Conservation (phyloP, 2,113 vertebrate genomes). For the Entomyzon cyanotis region DNA sequence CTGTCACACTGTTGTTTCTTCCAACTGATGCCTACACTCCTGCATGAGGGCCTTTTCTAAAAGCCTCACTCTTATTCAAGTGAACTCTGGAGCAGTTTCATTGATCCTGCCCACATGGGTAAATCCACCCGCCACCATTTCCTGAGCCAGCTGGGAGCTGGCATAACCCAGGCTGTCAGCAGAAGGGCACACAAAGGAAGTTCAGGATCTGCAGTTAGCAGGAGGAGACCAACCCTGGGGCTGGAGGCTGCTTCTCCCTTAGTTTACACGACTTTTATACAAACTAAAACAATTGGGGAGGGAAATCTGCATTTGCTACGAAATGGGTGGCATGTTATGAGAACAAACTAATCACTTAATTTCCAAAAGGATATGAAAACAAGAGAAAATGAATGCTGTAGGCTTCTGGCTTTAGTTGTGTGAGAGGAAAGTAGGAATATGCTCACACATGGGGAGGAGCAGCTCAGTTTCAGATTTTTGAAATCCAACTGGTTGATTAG, state of each 20-base stretch:
- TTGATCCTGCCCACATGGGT: fast-evolving
- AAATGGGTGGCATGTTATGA: not conserved
- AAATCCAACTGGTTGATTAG: not conserved
- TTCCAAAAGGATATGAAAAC: not conserved
- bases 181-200: not conserved
- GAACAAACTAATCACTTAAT: not conserved
- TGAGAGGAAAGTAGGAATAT: not conserved
- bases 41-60: not conserved
- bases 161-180: not conserved
- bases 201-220: not conserved
- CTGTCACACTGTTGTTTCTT: not conserved
- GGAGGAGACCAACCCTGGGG: not conserved
- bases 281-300: not conserved
- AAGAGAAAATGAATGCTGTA: not conserved
- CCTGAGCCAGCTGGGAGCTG: not conserved
- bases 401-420: not conserved
- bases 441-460: not conserved
- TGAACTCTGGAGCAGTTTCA: not conserved
- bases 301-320: fast-evolving
- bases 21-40: not conserved
- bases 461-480: not conserved
- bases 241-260: not conserved
- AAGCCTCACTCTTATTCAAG: not conserved
- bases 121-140: fast-evolving
- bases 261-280: not conserved